A percentile compares a stretch with the other conserved stretches of the same genome.
Conservation (phyloP, 2,797 vertebrate genomes). For the Onychomys arenicola region DNA sequence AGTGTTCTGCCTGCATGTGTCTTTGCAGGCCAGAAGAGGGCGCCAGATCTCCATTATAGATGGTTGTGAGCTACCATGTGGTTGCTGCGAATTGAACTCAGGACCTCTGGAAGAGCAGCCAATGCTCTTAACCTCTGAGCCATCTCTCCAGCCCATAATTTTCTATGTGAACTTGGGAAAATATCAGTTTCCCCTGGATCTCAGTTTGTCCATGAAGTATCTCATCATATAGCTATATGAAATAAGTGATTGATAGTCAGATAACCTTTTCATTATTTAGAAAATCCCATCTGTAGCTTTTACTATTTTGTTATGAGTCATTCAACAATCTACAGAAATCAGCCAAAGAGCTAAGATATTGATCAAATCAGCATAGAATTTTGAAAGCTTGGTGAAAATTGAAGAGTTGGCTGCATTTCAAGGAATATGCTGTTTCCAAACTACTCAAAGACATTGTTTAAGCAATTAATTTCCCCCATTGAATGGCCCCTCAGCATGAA, state of each 20-base stretch:
- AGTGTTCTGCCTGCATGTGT: too few relatives aligned
- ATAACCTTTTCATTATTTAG: not conserved
- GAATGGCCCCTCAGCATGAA: not conserved
- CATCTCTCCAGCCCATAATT: too few relatives aligned
- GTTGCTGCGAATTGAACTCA: too few relatives aligned
- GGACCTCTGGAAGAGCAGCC: too few relatives aligned
- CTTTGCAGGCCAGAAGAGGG: too few relatives aligned
- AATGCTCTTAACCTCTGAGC: too few relatives aligned
- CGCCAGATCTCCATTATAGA: too few relatives aligned
- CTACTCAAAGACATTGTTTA: not conserved
- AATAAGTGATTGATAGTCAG: not conserved
- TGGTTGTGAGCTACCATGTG: too few relatives aligned
- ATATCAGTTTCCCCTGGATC: not conserved
- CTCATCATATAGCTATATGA: not conserved
- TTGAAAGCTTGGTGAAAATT: not conserved
- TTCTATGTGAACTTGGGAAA: not conserved
- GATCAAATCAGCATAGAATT: not conserved
- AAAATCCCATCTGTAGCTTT: not conserved
- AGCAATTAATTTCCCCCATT: not conserved
- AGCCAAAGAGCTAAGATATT: constrained; percentile 27
- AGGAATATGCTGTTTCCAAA: constrained; percentile 22
- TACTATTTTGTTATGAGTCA: not conserved
- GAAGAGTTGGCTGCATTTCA: not conserved
- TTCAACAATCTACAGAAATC: not conserved
- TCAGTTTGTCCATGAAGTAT: not conserved